Evolutionary conservation across 2,113 vertebrate species (phyloP).

Genomic region (Actenoides hombroni): DNA sequence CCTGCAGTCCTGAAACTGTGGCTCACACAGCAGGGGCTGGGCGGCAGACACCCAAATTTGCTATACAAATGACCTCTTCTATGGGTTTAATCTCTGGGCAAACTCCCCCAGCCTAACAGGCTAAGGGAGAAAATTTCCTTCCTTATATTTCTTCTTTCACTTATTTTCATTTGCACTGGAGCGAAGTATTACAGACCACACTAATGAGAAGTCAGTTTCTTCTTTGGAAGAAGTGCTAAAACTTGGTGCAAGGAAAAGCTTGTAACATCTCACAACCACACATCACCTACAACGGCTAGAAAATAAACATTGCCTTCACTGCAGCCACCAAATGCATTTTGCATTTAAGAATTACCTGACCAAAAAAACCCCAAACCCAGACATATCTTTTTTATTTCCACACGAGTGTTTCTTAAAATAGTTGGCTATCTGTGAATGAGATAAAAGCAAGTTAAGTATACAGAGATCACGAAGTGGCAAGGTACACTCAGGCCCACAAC

Average conservation of each 20-base stretch:
- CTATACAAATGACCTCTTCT: neutral
- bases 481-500: neutral
- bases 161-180: neutral
- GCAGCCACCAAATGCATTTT: neutral
- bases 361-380: neutral
- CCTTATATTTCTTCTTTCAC: neutral
- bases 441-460: neutral
- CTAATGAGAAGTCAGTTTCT: neutral
- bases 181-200: neutral
- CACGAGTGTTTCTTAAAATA: neutral
- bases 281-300: fast-evolving
- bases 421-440: neutral
- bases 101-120: neutral
- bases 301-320: neutral
- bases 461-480: neutral
- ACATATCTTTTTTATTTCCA: neutral
- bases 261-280: neutral
- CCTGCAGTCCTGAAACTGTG: neutral
- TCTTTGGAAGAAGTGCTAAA: neutral
- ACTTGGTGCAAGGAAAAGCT: neutral
- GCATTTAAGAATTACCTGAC: neutral
- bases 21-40: neutral
- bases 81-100: neutral
- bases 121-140: neutral
- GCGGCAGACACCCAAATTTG: neutral